phyloP scores from a whole-genome alignment of 2,797 vertebrate genomes.

The Eidolon dupreanum region DNA sequence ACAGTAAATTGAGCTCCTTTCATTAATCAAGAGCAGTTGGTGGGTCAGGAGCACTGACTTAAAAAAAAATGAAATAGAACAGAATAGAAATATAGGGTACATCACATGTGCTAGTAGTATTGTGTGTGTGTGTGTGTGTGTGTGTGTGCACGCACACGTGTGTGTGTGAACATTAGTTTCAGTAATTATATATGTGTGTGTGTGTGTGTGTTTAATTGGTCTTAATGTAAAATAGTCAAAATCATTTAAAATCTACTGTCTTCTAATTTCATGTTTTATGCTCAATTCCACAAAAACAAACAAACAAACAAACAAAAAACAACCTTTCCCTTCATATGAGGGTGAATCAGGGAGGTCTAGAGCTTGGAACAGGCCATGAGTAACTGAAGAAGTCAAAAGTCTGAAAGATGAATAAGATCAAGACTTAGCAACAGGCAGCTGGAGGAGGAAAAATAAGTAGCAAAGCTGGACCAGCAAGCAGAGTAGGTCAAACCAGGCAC shows the following conservation, averaged over 20 bases:
- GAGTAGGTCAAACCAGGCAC: neutral
- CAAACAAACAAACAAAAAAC: too few relatives aligned
- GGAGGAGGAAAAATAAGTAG: neutral
- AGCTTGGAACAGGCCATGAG: neutral
- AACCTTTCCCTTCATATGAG: neutral
- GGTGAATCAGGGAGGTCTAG: neutral
- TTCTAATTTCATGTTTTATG: neutral
- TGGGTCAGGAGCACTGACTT: neutral
- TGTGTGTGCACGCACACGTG: too few relatives aligned
- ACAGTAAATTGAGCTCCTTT: neutral
- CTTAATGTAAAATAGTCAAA: constrained; percentile 38
- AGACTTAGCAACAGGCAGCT: neutral
- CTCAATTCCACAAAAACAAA: neutral
- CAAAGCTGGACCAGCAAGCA: neutral
- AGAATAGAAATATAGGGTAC: neutral
- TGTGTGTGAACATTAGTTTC: neutral
- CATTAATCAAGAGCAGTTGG: neutral
- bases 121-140: neutral
- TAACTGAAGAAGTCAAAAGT: neutral
- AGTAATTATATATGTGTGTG: neutral
- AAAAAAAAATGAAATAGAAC: neutral
- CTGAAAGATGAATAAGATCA: neutral
- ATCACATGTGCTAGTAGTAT: neutral
- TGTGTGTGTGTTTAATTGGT: neutral
- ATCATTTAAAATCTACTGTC: neutral